These are phyloP conservation scores for Cryptocheilus praepositus DNA, from an alignment of 2,888 invertebrate genomes.

Conservation along the genomic window DNA sequence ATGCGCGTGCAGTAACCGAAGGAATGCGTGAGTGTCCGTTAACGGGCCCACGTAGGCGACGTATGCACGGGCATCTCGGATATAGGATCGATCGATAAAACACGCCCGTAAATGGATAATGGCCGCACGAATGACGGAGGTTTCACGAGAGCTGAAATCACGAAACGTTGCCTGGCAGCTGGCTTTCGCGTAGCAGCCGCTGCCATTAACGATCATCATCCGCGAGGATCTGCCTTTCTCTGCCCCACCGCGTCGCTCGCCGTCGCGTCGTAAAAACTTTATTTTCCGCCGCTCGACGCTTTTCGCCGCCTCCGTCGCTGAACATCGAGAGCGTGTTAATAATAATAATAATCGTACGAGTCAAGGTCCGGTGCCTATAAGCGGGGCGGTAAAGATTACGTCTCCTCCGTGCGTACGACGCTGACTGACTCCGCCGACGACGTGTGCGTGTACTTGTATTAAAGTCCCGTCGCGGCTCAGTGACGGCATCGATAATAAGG, in stretches of 20 bases:
- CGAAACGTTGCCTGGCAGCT: slow-evolving; percentile 38
- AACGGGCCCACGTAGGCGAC: slow-evolving; percentile 33
- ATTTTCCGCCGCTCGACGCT: no score
- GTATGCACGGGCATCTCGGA: slow-evolving; percentile 35
- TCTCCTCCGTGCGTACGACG: no score
- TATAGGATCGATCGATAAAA: slow-evolving; percentile 52
- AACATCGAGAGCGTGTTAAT: no score
- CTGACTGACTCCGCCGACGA: no score
- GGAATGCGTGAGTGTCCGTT: slow-evolving; percentile 23
- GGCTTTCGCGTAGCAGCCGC: slow-evolving; percentile 29
- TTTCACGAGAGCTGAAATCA: slow-evolving; percentile 47
- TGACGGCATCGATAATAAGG: no score
- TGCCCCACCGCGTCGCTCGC: not conserved
- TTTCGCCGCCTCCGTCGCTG: no score
- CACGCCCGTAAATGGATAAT: slow-evolving; percentile 53
- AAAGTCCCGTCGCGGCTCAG: no score
- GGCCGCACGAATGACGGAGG: slow-evolving; percentile 51
- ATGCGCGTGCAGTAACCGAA: no score
- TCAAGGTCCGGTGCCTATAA: no score
- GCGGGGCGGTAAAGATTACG: no score
- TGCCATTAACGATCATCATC: slow-evolving; percentile 43
- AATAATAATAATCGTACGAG: no score
- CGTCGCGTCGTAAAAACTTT: not conserved
- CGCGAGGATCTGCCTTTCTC: not conserved
- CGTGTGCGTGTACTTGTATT: no score